Evolutionary conservation across 2,797 vertebrate species (phyloP), one percentile per base, ranked within the genome.

Genomic region (Falco peregrinus): DNA sequence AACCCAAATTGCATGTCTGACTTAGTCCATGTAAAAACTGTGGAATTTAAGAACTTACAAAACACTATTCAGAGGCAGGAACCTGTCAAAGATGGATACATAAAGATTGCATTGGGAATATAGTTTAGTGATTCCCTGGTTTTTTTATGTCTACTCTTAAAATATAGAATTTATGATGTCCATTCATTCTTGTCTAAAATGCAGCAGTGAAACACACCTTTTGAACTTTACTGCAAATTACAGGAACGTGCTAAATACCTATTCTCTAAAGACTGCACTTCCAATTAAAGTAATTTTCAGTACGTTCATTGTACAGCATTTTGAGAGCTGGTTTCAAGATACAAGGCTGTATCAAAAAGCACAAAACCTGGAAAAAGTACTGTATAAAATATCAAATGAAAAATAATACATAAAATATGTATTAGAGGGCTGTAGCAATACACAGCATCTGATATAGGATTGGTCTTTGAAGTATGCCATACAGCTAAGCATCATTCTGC

Each of bases 341-440:
- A 15, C 17, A 43, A 33, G 9, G 7, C 16, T 47, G 8, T 39
- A 21, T 54, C 21, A 43, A 69, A 87, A 43, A 61, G 13, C 47
- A 35, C 21, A 26, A 60, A 75, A 84, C 4, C 4, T 35, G 41
- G 22, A 10, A 13, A 77, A 68, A 67, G 4, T 35, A 28, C 33
- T 11, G 4, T 8, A 16, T 15, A 33, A 67, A 84, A 25, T 24
- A 67, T 5, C 7, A 26, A 51, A 76, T 13, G 14, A 65, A 53
- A 56, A 60, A 29, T 17, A 37, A 35, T 24, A 1, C 15, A 35
- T 45, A 13, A 22, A 22, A n/a, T 1, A 2, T 1, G 1, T 54
- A 16, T 70, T 65, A 68, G 35, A 54, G 47, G n/a, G n/a, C 45
- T 86, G 45, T 45, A 50, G 54, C 29, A 41, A 13, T 48, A 16